These are phyloP conservation scores for Trinorchestia longiramus DNA, from an alignment of 1,140 invertebrate species.

Conservation along the genomic window DNA sequence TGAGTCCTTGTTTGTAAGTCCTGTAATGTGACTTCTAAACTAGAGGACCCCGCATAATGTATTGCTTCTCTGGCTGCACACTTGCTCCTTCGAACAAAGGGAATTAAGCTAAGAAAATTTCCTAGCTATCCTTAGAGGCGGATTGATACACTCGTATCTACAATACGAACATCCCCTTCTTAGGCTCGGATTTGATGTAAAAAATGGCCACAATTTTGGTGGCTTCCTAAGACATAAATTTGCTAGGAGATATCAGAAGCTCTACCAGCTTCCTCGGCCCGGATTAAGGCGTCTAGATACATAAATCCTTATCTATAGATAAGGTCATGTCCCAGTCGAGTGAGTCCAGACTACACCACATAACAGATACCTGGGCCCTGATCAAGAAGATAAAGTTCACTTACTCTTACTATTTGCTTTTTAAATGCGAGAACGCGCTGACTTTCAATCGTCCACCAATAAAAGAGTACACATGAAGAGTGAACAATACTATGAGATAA, in stretches of 20 bases:
- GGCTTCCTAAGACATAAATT: not conserved
- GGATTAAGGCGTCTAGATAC: not conserved
- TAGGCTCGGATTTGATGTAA: not conserved
- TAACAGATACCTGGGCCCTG: not conserved
- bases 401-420: not conserved
- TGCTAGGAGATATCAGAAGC: not conserved
- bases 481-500: too few relatives aligned
- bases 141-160: not conserved
- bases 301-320: conserved; percentile 21
- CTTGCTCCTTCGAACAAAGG: too few relatives aligned
- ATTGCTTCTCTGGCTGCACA: not conserved
- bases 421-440: not conserved
- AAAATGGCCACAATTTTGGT: not conserved
- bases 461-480: too few relatives aligned
- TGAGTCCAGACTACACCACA: not conserved
- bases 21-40: not conserved
- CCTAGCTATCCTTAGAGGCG: not conserved
- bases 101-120: too few relatives aligned
- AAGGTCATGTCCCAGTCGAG: not conserved
- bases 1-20: not conserved
- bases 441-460: not conserved
- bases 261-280: not conserved
- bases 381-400: not conserved
- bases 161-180: not conserved
- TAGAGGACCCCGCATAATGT: not conserved